phyloP scores from a whole-genome alignment of 2,888 invertebrate species.

The Pachydiplax longipennis region DNA sequence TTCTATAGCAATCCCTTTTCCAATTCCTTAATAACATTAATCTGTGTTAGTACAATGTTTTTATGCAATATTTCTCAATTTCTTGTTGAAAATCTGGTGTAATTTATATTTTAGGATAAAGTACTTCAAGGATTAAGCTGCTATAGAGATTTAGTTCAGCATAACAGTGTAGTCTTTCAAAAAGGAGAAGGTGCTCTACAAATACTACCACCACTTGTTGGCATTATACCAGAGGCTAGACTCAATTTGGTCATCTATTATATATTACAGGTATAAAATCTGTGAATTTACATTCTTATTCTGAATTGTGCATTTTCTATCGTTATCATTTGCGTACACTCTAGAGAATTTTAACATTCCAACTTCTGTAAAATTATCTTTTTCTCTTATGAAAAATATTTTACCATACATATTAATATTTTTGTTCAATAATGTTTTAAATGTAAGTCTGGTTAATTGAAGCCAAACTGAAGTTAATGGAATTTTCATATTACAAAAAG shows the following conservation, averaged over 20 bases:
- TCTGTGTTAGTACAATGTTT: too few relatives aligned
- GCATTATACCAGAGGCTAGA: constrained; percentile 95
- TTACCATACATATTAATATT: neutral
- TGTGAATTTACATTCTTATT: neutral
- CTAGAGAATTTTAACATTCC: too few relatives aligned
- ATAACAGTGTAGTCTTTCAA: constrained; percentile 94
- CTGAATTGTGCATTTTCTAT: neutral
- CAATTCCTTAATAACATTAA: too few relatives aligned
- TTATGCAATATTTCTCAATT: too few relatives aligned
- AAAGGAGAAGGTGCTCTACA: constrained; percentile 94
- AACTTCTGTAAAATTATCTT: too few relatives aligned
- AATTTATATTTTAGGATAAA: constrained; percentile 64
- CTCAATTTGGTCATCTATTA: constrained; percentile 95
- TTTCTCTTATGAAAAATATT: neutral
- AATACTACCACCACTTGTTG: constrained; percentile 88
- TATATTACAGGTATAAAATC: constrained; percentile 70
- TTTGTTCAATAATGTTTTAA: neutral
- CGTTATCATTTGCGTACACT: neutral
- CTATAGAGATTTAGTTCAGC: constrained; percentile 91
- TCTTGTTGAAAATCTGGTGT: too few relatives aligned
- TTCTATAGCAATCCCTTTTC: too few relatives aligned
- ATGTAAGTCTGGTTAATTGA: too few relatives aligned
- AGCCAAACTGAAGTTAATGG: too few relatives aligned
- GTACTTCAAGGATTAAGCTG: constrained; percentile 72
- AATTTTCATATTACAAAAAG: too few relatives aligned